Conservation (phyloP, 2,113 vertebrate genomes). For the Gracilinanus agilis region DNA sequence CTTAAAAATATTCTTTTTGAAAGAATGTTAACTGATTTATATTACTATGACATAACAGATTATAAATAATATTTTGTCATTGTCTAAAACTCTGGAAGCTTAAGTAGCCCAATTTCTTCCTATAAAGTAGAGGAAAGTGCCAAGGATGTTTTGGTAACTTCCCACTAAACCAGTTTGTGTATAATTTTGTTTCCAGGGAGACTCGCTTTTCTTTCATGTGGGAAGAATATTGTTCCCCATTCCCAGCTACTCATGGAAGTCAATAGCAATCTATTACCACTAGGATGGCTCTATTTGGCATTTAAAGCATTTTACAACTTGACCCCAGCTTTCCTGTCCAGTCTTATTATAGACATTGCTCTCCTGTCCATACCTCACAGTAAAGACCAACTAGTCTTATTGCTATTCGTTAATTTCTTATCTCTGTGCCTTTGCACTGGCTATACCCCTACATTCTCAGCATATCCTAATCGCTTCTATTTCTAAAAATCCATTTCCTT, state of each 20-base stretch:
- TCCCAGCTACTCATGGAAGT: neutral
- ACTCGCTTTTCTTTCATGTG: neutral
- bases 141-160: neutral
- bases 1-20: neutral
- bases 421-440: neutral
- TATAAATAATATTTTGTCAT: constrained; percentile 21
- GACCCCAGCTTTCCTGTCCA: neutral
- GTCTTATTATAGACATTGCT: neutral
- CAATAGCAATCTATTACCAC: neutral
- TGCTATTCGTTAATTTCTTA: neutral
- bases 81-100: neutral
- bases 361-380: neutral
- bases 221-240: neutral
- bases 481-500: neutral
- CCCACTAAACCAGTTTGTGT: neutral
- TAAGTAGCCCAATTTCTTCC: neutral
- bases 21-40: neutral
- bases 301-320: neutral
- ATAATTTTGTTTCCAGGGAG: neutral
- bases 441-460: neutral
- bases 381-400: neutral
- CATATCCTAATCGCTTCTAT: neutral
- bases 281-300: neutral
- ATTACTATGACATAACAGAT: neutral
- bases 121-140: neutral